Base-by-base conservation (phyloP, 2,888 invertebrate genomes). In the Pterobdella sp. region DNA sequence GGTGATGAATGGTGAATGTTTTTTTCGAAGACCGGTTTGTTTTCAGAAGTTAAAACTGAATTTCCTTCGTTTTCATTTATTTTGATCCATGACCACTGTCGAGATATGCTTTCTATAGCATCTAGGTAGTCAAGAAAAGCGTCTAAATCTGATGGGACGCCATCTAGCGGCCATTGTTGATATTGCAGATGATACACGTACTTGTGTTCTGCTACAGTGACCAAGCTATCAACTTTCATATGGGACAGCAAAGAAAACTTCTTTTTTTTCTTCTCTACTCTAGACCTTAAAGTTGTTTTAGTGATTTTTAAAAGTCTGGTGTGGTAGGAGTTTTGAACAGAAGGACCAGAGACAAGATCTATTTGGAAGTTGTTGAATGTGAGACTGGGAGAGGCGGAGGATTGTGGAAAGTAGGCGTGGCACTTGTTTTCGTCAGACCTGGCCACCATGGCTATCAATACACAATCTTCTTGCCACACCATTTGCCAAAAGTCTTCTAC, bases 401-500 rank as follows among this genome's bases (percentile, higher is more conserved):
- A 82, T 29, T 65, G 35, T 0, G 86, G 86, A 85, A 85, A 85
- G 78, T 86, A 86, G 0, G 81, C 81, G 77, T 80, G 83, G 77
- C 85, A 84, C 76, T 85, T 83, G 72, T 81, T 80, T 77, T 81
- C 77, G 32, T 73, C 84, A 81, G 29, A 79, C 69, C 88, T 89
- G 1, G 90, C 90, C 69, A 93, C 84, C 82, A 90, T 89, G 60
- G 91, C 91, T 76, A 94, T 86, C 72, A 94, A 87, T 79, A 90
- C 88, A 14, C 92, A 90, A 81, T 92, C 91, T 68, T 90, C 89
- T 84, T 93, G 92, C 92, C 93, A 93, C 70, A 91, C 89, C 85
- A 91, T 90, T 84, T 92, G 91, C 94, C 94, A 94, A 84, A 93
- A 90, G 79, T 88, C 88, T 69, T 84, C 84, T 1, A 88, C 84